Evolutionary conservation across 2,797 vertebrate genomes (phyloP), one percentile per base, ranked within the genome.

Genomic region (Mormyrus hasselquistii): DNA sequence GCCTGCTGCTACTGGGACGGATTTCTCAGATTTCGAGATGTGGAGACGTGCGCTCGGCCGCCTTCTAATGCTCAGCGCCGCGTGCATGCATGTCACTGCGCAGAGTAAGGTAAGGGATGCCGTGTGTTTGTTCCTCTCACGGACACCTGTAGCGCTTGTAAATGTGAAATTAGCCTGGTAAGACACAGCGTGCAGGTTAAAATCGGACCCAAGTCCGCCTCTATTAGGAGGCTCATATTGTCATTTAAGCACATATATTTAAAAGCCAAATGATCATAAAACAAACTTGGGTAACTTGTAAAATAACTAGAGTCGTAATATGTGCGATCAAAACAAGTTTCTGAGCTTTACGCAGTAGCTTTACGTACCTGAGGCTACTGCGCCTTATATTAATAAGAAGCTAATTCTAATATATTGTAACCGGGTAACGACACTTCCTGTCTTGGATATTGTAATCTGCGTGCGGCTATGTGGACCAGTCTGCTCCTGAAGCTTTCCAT

Each of bases 41-140:
- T 79, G 89, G 90, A 87, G 83, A 55, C 82, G 88, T 22, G 57
- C 90, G 65, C 55, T 91, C 87, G 53, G 76, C 59, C 91, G 91
- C 85, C 52, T 91, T 4, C 86, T 90, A 10, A 52, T 92, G 91
- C 83, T 91, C 52, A 89, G 47, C 55, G 73, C 73, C 34, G 34
- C 73, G 4, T 79, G 73, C 38, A 88, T 57, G 53, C 73, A 89
- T 22, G 89, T 88, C 9, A 79, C 76, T 76, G 88, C 91, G 59
- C 86, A 90, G 2, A 92, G 9, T 41, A 91, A 92, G 91, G 92
- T 92, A 89, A 89, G 89, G 9, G 76, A 82, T 85, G 44, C 69
- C 79, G 41, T 7, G 0, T 53, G 9, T 50, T 12, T 53, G 62
- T 34, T 9, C 29, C 12, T 73, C 29, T 5, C 65, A 34, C 29